Percentiles rank a stretch among this genome's conserved stretches.
Evolutionary conservation across 2,797 vertebrate species (phyloP).

Genomic region (Leuciscus waleckii): DNA sequence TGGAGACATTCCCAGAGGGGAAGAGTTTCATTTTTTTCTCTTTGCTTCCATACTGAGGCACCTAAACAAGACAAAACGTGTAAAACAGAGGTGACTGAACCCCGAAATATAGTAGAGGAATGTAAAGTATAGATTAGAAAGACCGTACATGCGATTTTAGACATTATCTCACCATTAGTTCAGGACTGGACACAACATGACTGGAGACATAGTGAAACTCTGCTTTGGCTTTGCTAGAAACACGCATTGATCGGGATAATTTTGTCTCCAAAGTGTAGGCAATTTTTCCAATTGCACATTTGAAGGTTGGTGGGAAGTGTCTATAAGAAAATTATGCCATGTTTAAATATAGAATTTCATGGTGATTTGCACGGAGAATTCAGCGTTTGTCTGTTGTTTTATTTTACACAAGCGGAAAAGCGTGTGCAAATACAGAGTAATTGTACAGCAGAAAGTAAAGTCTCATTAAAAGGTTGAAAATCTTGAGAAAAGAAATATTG

Average conservation of each 20-base stretch:
- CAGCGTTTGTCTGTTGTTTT: no score
- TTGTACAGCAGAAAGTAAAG: not conserved
- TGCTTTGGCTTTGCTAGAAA: constrained; percentile 64
- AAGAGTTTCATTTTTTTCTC: constrained; percentile 74
- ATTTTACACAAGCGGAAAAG: no score
- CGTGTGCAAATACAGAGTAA: not conserved
- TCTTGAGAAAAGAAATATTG: not conserved
- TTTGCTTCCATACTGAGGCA: constrained; percentile 70
- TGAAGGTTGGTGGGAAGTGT: constrained; percentile 62
- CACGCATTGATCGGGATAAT: constrained; percentile 73
- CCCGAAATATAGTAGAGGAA: not conserved
- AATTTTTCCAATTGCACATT: constrained; percentile 66
- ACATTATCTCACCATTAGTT: constrained; percentile 53
- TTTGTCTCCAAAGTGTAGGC: constrained; percentile 70
- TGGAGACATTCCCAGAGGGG: constrained; percentile 73
- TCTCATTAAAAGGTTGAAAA: not conserved
- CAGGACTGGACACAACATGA: constrained; percentile 30
- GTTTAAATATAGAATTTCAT: no score
- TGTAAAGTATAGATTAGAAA: not conserved
- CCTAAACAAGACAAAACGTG: constrained; percentile 63
- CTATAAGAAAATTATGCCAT: not conserved
- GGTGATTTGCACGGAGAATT: no score
- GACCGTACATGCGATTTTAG: not conserved
- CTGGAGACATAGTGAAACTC: constrained; percentile 68
- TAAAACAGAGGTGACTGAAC: not conserved